A percentile compares a stretch with the other conserved stretches of the same genome.
Conservation (phyloP, 1,140 invertebrate genomes). For the Drosophila micromelanica region DNA sequence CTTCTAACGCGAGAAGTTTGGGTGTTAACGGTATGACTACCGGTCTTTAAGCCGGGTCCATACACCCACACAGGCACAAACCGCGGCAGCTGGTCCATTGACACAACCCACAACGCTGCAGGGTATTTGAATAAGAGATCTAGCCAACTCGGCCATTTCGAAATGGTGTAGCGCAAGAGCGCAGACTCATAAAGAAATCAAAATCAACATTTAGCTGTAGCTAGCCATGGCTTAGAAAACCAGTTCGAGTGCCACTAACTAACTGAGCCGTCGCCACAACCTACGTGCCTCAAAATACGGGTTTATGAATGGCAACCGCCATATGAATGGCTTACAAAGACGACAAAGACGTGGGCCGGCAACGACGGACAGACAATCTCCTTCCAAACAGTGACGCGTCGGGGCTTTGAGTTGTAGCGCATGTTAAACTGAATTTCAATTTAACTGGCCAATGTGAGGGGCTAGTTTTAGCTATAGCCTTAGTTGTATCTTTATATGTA, state of each 20-base stretch:
- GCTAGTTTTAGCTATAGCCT: not conserved
- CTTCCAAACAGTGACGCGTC: slow-evolving; percentile 7
- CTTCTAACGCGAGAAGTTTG: slow-evolving; percentile 38
- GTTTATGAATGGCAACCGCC: slow-evolving; percentile 75
- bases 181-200: slow-evolving; percentile 73
- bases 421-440: slow-evolving; percentile 75
- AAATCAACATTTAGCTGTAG: slow-evolving; percentile 49
- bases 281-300: slow-evolving; percentile 76
- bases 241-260: slow-evolving; percentile 71
- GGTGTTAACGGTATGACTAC: slow-evolving; percentile 38
- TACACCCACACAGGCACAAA: slow-evolving; percentile 14
- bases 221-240: slow-evolving; percentile 48
- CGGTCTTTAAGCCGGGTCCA: slow-evolving; percentile 36
- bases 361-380: slow-evolving; percentile 5
- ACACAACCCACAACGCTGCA: slow-evolving; percentile 38
- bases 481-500: slow-evolving; percentile 12
- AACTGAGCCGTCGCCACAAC: slow-evolving; percentile 62
- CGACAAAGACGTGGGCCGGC: slow-evolving; percentile 62
- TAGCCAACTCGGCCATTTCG: not conserved
- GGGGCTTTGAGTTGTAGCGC: slow-evolving; percentile 54
- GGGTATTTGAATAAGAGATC: slow-evolving; percentile 65
- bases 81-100: slow-evolving; percentile 19
- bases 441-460: slow-evolving; percentile 38
- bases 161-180: slow-evolving; percentile 41
- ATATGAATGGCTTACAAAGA: slow-evolving; percentile 73